phyloP scores from a whole-genome alignment of 2,797 vertebrate genomes.

The Eremophila alpestris region DNA sequence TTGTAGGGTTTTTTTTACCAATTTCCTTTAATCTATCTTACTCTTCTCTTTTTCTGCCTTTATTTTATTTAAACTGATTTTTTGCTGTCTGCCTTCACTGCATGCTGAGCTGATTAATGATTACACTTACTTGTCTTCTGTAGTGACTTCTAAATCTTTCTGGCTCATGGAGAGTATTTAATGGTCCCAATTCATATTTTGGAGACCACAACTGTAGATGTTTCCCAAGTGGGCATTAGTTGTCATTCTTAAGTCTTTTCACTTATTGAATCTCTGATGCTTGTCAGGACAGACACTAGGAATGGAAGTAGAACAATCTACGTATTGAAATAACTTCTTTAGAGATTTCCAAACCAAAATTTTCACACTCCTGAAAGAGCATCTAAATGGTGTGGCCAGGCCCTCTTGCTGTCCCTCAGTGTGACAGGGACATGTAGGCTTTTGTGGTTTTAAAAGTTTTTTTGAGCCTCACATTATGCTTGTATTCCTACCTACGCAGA shows the following conservation, averaged over 20 bases:
- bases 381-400: not conserved
- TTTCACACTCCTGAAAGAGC: not conserved
- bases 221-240: not conserved
- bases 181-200: not conserved
- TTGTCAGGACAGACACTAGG: not conserved
- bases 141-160: not conserved
- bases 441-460: not conserved
- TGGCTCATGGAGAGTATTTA: not conserved
- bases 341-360: not conserved
- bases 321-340: not conserved
- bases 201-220: not conserved
- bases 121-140: not conserved
- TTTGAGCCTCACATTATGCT: not conserved
- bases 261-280: not conserved
- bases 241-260: not conserved
- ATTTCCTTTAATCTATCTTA: not conserved
- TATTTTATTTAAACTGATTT: not conserved
- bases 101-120: not conserved
- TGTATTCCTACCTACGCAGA: slow-evolving; percentile 75
- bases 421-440: accelerated
- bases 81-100: not conserved
- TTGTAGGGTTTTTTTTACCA: not conserved
- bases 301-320: not conserved
- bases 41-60: not conserved
- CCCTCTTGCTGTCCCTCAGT: not conserved